Conservation (phyloP, 2,888 invertebrate species). For the Dysmachus trigonus region DNA sequence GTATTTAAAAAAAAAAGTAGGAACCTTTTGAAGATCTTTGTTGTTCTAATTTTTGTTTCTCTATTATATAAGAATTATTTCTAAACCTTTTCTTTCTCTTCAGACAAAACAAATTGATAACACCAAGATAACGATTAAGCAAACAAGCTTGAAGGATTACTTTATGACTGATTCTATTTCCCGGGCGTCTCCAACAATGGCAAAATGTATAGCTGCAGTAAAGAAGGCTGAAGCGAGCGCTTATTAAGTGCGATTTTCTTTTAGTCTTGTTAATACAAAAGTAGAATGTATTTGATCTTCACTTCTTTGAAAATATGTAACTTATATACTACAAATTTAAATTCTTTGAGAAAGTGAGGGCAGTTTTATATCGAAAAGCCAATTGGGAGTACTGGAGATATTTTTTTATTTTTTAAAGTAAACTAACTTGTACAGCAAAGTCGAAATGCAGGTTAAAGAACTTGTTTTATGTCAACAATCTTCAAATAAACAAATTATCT, state of each 20-base stretch:
- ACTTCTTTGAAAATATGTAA: neutral
- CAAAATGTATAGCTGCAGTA: constrained; percentile 94
- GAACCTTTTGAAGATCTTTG: too few species aligned
- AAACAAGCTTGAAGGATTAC: constrained; percentile 83
- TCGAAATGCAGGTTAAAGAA: neutral
- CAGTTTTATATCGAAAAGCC: neutral
- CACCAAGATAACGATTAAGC: constrained; percentile 74
- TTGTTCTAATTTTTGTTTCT: too few species aligned
- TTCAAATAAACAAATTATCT: neutral
- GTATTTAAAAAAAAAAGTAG: neutral
- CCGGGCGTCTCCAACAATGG: constrained; percentile 97
- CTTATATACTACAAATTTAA: neutral
- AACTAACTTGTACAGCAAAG: neutral
- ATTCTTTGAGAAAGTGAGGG: neutral
- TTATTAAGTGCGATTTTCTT: neutral
- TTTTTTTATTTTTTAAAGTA: neutral
- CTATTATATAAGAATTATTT: too few species aligned
- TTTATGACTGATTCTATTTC: constrained; percentile 97
- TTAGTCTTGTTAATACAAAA: neutral
- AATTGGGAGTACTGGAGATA: neutral
- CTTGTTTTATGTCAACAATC: neutral
- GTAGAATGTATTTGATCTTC: neutral
- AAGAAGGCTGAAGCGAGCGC: constrained; percentile 67
- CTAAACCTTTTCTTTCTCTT: neutral
- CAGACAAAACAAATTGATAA: constrained; percentile 66